These are phyloP conservation scores for Sesamia inferens DNA, from an alignment of 2,888 invertebrate genomes.

Conservation along the genomic window DNA sequence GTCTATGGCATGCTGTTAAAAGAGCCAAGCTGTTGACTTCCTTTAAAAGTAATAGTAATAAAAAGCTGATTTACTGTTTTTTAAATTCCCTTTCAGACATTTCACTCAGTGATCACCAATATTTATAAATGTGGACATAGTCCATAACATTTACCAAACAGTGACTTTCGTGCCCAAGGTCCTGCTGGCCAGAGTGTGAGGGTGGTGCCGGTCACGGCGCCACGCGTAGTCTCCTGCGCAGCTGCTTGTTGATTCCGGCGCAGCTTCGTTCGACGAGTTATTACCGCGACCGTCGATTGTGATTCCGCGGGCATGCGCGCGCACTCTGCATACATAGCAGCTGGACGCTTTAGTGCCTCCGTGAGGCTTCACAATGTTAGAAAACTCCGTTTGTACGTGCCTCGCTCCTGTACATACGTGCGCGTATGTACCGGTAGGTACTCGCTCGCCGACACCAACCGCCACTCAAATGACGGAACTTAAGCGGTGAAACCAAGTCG, in stretches of 20 bases:
- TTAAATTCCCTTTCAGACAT: too few relatives aligned
- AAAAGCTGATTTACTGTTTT: too few relatives aligned
- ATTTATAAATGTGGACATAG: slow-evolving; percentile 1
- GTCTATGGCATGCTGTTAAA: too few relatives aligned
- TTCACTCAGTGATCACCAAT: background rate
- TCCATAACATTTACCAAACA: slow-evolving; percentile 1
- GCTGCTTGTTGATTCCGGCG: slow-evolving; percentile 74
- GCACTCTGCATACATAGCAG: slow-evolving; percentile 69
- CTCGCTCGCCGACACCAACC: slow-evolving; percentile 21
- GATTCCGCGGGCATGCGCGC: slow-evolving; percentile 74
- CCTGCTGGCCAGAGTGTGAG: slow-evolving; percentile 35
- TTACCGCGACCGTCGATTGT: slow-evolving; percentile 77
- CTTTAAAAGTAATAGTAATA: too few relatives aligned
- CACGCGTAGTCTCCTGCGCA: slow-evolving; percentile 35
- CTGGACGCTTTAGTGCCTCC: slow-evolving; percentile 63
- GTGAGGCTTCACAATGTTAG: slow-evolving; percentile 67
- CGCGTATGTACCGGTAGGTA: slow-evolving; percentile 46
- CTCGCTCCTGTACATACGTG: slow-evolving; percentile 64
- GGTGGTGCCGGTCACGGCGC: slow-evolving; percentile 11
- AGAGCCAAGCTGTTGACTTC: too few relatives aligned
- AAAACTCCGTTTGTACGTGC: slow-evolving; percentile 67
- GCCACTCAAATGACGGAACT: slow-evolving; percentile 8
- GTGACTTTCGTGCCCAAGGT: slow-evolving; percentile 54
- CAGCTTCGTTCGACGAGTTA: slow-evolving; percentile 75
- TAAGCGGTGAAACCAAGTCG: slow-evolving; percentile 7